phyloP scores from a whole-genome alignment of 2,888 invertebrate species.

The Elmis aenea region DNA sequence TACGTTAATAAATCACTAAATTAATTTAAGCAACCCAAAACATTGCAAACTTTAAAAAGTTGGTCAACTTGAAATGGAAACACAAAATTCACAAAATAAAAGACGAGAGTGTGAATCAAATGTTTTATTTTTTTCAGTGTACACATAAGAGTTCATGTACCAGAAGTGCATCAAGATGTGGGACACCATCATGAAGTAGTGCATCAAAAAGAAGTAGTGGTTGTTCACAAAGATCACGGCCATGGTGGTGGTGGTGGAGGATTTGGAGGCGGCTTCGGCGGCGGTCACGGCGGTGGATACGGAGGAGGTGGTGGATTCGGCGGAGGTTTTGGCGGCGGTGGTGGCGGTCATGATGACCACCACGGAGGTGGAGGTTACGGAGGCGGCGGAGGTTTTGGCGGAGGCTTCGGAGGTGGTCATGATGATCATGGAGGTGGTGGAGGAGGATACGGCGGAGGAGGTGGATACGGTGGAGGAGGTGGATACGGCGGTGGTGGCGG shows the following conservation, averaged over 20 bases:
- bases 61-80: too few species aligned
- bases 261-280: slow-evolving; percentile 32
- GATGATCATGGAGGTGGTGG: slow-evolving; percentile 13
- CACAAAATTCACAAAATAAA: too few species aligned
- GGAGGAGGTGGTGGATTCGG: slow-evolving; percentile 32
- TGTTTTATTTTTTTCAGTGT: slow-evolving; percentile 48
- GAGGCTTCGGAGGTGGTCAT: slow-evolving; percentile 21
- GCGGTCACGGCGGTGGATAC: slow-evolving; percentile 30
- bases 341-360: slow-evolving; percentile 36
- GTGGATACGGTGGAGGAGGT: slow-evolving; percentile 4
- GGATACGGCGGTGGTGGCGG: slow-evolving; percentile 8
- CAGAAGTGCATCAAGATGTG: slow-evolving; percentile 48
- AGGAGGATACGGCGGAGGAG: slow-evolving; percentile 24
- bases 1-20: too few species aligned
- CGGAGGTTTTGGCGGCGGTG: slow-evolving; percentile 48
- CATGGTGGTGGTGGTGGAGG: slow-evolving; percentile 22
- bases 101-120: too few species aligned
- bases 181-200: slow-evolving; percentile 44
- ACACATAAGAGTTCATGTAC: slow-evolving; percentile 54
- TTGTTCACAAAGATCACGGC: slow-evolving; percentile 1
- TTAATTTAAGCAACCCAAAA: too few species aligned
- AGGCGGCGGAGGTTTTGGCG: neutral
- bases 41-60: too few species aligned
- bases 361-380: slow-evolving; percentile 12
- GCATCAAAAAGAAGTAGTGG: slow-evolving; percentile 28